These are phyloP conservation scores for Pangasius djambal DNA, from an alignment of 2,797 vertebrate species.

Conservation along the genomic window DNA sequence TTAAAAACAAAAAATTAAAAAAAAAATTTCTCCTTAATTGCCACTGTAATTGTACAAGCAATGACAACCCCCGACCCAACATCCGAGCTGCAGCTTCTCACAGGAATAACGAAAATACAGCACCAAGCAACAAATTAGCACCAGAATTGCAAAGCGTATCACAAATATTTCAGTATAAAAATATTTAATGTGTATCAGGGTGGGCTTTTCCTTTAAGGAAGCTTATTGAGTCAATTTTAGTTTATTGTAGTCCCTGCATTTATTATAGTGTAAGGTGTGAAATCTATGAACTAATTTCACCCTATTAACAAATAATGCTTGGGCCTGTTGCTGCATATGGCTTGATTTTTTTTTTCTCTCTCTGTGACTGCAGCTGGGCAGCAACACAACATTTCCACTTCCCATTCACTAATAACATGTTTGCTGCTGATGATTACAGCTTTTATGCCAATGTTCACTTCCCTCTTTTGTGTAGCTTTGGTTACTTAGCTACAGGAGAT, in stretches of 20 bases:
- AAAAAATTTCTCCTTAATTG: too few species aligned
- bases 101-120: neutral
- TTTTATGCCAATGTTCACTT: constrained; percentile 30
- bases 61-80: neutral
- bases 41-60: too few species aligned
- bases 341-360: neutral
- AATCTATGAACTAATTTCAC: neutral
- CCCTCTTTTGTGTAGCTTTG: neutral
- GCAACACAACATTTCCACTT: neutral
- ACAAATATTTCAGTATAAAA: neutral
- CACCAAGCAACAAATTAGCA: neutral
- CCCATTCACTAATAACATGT: constrained; percentile 25
- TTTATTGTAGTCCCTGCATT: neutral
- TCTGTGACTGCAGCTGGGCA: neutral
- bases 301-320: neutral
- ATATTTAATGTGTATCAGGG: neutral
- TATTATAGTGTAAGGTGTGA: neutral
- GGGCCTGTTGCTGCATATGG: neutral
- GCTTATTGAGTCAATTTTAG: neutral
- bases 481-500: constrained; percentile 1
- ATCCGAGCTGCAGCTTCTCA: neutral
- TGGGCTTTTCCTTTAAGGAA: neutral
- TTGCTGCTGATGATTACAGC: constrained; percentile 40
- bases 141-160: neutral
- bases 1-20: neutral